Base-by-base conservation (phyloP, 64 coral and sea anemone genomes). In the Montipora capricornis region DNA sequence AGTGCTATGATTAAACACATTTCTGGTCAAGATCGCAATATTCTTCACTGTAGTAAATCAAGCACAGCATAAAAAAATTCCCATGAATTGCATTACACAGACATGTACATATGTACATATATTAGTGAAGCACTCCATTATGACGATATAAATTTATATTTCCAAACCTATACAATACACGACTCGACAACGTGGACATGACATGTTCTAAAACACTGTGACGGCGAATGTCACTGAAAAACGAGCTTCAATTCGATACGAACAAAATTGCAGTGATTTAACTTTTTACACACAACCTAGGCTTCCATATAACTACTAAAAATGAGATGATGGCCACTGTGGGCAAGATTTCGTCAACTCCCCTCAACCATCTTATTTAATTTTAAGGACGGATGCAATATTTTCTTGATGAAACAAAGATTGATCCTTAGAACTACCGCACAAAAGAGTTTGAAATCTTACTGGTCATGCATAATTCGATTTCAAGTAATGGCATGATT, bases 281-380 rank as follows among this genome's bases (percentile, higher is more conserved):
- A 4, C 8, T 71, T 86, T 86, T 82, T 17, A 11, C 24, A 61
- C 55, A 37, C 20, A 44, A 82, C 37, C 55, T 15, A 20, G 29
- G 29, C 29, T 29, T 29, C 0, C 29, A 29, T 29, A 29, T 62
- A 8, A 47, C 62, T 15, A 86, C 66, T 60, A 73, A 50, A 71
- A 49, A 86, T 48, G 66, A 8, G 15, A 20, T 13, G 64, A 20
- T 24, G 45, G 49, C 8, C 70, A 83, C 26, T 68, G 24, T 44
- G 44, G 8, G 58, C 14, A 47, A 44, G 44, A 45, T 66, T 71
- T 73, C 64, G 66, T 50, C 82, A 73, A 86, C 82, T 86, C 82
- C 29, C 82, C 46, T 86, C 44, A 50, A 48, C 46, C 57, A 86
- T 67, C 19, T 78, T 1, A 13, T 59, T n/a, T 55, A 44, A 11